phyloP scores from a whole-genome alignment of 2,888 invertebrate genomes.

The Helicoverpa assulta region DNA sequence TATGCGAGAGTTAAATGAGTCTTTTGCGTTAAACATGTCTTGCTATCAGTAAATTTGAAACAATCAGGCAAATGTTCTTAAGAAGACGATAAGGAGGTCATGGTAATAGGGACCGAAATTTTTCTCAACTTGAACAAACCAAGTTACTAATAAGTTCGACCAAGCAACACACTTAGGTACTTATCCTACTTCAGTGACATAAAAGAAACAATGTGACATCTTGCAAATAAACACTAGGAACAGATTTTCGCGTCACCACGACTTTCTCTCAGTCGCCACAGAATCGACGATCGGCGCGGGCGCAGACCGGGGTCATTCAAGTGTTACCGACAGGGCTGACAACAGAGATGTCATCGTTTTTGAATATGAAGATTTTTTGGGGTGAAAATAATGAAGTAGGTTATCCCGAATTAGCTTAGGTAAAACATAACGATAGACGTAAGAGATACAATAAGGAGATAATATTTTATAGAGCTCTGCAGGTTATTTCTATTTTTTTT shows the following conservation, averaged over 20 bases:
- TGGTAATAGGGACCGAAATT: too few species aligned
- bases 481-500: too few species aligned
- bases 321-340: constrained; percentile 59
- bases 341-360: not conserved
- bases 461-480: too few species aligned
- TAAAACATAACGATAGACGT: too few species aligned
- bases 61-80: too few species aligned
- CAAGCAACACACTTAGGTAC: not conserved
- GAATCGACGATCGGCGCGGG: constrained; percentile 45
- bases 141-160: not conserved
- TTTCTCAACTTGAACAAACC: too few species aligned
- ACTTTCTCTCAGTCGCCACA: constrained; percentile 58
- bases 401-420: too few species aligned
- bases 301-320: constrained; percentile 57
- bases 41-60: too few species aligned
- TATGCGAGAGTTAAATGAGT: not conserved
- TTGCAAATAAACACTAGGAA: constrained; percentile 25
- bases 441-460: too few species aligned
- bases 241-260: constrained; percentile 42
- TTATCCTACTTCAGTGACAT: constrained; percentile 13
- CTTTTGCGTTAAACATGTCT: too few species aligned
- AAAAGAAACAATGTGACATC: constrained; percentile 3
- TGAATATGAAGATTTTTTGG: not conserved
- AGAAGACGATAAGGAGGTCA: too few species aligned
- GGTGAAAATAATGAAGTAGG: too few species aligned